Percentiles rank a stretch among this genome's conserved stretches.
Conservation (phyloP, 2,113 vertebrate species). For the Odontophorus gujanensis region DNA sequence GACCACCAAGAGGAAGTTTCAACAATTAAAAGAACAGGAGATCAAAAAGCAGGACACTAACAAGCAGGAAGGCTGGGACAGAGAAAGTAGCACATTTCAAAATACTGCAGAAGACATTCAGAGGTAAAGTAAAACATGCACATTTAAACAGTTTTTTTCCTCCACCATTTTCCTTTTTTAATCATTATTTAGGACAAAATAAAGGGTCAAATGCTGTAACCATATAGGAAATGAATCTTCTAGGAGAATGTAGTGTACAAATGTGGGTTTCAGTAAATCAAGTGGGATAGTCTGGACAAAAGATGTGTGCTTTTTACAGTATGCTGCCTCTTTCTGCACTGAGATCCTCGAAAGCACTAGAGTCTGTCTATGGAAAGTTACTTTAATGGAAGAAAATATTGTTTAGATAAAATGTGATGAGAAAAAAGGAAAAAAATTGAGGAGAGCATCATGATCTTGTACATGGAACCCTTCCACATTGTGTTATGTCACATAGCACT, state of each 20-base stretch:
- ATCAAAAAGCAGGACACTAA: not conserved
- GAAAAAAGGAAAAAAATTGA: not conserved
- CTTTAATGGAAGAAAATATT: not conserved
- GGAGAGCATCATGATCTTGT: not conserved
- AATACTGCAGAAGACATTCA: conserved; percentile 57
- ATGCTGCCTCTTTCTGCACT: not conserved
- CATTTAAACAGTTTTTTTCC: not conserved
- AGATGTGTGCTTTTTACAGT: not conserved
- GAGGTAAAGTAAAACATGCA: conserved; percentile 74
- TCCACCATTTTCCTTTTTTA: not conserved
- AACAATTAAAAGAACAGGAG: conserved; percentile 52
- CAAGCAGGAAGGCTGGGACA: conserved; percentile 17
- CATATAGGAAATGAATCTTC: not conserved
- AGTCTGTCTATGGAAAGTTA: not conserved
- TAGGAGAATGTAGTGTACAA: not conserved
- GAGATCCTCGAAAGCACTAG: not conserved
- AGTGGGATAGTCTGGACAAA: not conserved
- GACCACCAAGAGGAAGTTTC: conserved; percentile 78
- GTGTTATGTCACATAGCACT: accelerated
- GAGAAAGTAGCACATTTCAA: conserved; percentile 68
- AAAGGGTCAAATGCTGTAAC: not conserved
- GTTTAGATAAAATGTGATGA: not conserved
- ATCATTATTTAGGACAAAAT: not conserved
- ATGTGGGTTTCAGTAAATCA: not conserved
- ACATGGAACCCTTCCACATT: not conserved